Percentiles rank a stretch among this genome's conserved stretches.
These are phyloP conservation scores for Dinoponera quadriceps DNA, from an alignment of 1,140 invertebrate genomes.

Conservation along the genomic window DNA sequence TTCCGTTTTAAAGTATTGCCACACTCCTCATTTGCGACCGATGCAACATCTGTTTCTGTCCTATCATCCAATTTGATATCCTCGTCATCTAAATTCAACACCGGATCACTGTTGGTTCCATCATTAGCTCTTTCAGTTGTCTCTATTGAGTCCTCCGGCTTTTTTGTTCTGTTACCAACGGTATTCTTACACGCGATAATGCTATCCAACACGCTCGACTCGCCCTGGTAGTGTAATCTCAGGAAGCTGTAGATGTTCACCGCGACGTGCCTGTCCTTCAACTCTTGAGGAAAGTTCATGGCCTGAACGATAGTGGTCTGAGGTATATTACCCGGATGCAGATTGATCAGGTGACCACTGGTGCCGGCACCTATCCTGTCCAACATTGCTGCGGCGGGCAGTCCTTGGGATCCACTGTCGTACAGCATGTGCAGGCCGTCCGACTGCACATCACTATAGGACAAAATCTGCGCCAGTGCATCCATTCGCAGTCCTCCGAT, in stretches of 20 bases:
- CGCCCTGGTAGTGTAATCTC: constrained; percentile 87
- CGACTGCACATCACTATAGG: constrained; percentile 92
- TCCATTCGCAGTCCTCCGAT: constrained; percentile 93
- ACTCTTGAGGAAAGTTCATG: constrained; percentile 91
- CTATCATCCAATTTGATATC: constrained; percentile 32
- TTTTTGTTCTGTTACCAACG: background rate
- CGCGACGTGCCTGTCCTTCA: constrained; percentile 88
- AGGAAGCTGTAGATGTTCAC: constrained; percentile 91
- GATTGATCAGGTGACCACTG: constrained; percentile 89
- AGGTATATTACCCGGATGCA: constrained; percentile 92
- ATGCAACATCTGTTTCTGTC: constrained; percentile 72
- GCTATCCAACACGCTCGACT: constrained; percentile 50
- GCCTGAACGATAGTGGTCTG: constrained; percentile 91
- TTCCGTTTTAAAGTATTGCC: constrained; percentile 66
- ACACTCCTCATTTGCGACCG: background rate
- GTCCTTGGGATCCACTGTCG: constrained; percentile 94
- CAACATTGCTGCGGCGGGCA: constrained; percentile 93
- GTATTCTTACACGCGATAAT: constrained; percentile 29
- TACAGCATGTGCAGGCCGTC: constrained; percentile 93
- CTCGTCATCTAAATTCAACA: background rate
- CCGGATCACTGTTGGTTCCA: background rate
- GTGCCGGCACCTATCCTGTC: constrained; percentile 89
- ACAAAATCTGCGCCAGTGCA: constrained; percentile 94
- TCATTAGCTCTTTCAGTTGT: background rate
- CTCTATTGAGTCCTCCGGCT: background rate